Evolutionary conservation across 2,113 vertebrate species (phyloP).

Genomic region (Asarcornis scutulata): DNA sequence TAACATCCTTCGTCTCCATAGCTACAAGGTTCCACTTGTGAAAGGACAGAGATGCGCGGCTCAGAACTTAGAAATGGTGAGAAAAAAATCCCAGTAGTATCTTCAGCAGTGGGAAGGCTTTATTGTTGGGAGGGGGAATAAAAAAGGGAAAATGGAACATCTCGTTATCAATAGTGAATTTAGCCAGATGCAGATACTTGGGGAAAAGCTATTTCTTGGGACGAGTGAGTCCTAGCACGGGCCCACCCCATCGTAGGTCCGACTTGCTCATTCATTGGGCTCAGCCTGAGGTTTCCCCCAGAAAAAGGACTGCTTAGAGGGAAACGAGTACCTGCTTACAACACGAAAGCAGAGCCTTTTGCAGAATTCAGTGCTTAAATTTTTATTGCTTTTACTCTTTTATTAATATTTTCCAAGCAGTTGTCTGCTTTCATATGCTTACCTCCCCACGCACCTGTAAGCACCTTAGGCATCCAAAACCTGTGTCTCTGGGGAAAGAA

Average conservation of each 20-base stretch:
- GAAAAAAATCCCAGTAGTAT: background rate
- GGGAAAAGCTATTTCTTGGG: background rate
- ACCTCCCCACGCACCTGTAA: rapidly evolving
- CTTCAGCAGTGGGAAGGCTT: slow-evolving; percentile 15
- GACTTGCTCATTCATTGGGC: background rate
- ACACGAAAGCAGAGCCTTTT: background rate
- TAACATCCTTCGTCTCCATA: slow-evolving; percentile 70
- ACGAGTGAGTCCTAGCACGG: background rate
- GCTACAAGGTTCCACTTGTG: slow-evolving; percentile 67
- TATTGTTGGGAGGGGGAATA: background rate
- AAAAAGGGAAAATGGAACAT: background rate
- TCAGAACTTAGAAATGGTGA: slow-evolving; percentile 12
- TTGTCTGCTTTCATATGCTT: rapidly evolving
- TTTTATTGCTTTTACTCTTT: background rate
- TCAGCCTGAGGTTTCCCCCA: background rate
- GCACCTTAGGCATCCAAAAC: background rate
- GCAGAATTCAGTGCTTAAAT: background rate
- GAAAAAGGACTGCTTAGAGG: background rate
- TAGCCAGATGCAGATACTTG: too few relatives aligned
- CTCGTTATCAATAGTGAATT: background rate
- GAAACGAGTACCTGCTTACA: background rate
- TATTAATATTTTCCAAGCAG: rapidly evolving
- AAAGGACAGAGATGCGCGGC: slow-evolving; percentile 29
- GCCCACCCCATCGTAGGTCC: rapidly evolving
- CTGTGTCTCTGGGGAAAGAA: background rate